Conservation (phyloP, 1,140 invertebrate species). For the Drosophila navojoa region DNA sequence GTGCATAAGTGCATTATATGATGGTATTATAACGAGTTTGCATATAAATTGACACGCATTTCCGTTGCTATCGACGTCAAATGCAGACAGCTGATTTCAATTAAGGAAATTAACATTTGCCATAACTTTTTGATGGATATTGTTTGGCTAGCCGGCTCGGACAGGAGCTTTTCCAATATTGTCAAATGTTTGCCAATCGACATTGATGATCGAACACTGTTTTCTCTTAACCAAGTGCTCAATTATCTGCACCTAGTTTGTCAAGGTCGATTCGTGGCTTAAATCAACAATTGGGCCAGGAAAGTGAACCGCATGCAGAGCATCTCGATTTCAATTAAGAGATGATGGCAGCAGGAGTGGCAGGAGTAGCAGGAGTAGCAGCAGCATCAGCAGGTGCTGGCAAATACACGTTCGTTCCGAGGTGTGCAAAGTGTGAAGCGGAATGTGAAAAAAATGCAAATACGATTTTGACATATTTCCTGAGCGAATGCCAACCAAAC, state of each 20-base stretch:
- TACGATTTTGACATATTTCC: slow-evolving; percentile 69
- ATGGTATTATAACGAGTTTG: slow-evolving; percentile 12
- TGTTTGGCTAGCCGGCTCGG: not conserved
- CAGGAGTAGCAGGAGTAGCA: slow-evolving; percentile 12
- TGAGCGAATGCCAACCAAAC: slow-evolving; percentile 29
- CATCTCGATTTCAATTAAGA: slow-evolving; percentile 64
- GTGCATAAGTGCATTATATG: slow-evolving; percentile 30
- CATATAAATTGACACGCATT: slow-evolving; percentile 14
- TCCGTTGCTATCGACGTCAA: slow-evolving; percentile 7
- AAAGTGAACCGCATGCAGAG: slow-evolving; percentile 1
- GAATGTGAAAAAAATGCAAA: slow-evolving; percentile 56
- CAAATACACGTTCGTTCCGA: slow-evolving; percentile 21
- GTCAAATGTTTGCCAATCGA: slow-evolving; percentile 1
- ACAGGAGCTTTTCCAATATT: not conserved
- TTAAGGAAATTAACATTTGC: slow-evolving; percentile 26
- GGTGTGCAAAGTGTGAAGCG: not conserved
- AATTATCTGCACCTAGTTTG: not conserved
- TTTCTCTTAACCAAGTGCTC: not conserved
- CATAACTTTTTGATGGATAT: not conserved
- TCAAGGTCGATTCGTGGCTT: slow-evolving; percentile 29
- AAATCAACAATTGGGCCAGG: not conserved
- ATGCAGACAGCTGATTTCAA: slow-evolving; percentile 18
- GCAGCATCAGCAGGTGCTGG: slow-evolving; percentile 20
- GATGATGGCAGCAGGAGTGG: not conserved
- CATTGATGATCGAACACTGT: slow-evolving; percentile 3